Evolutionary conservation across 92 coral and sea anemone species (phyloP), one percentile per base, ranked within the genome.

Genomic region (Bergia sp.): DNA sequence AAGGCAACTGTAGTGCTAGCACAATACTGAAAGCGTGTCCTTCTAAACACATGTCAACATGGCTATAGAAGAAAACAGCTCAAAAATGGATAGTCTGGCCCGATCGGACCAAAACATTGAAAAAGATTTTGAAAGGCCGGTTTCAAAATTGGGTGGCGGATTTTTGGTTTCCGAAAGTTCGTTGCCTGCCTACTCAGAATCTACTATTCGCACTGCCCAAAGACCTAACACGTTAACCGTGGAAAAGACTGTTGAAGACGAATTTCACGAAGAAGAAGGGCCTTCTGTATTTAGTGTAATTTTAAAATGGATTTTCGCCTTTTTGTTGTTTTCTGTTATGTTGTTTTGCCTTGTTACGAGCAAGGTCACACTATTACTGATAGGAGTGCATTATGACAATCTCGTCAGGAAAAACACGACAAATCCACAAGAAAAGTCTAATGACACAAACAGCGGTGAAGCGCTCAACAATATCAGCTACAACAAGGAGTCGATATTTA

Each of bases 401-500:
- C 65, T 69, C 58, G 39, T 42, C 38, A 37, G 16, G 2, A 43
- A 37, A 2, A 15, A 18, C 57, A 13, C 73, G 23, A n/a, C 1
- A 4, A 47, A 47, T 47, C 4, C 4, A 61, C 21, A 61, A 61
- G 23, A 61, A 21, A 2, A 4, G 9, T 2, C 8, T 8, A 41
- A 39, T 1, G 23, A 10, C 21, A 76, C 50, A 1, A 50, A 21
- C 58, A 37, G 1, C 13, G 2, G 4, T 36, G 45, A 36, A 42
- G 36, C 7, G 20, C 42, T 43, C 3, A n/a, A 16, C 21, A 80
- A 2, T 2, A 55, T 2, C 11, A 39, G 42, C 77, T 8, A 73
- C 7, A 72, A 42, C 20, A 82, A 87, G 15, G 98, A 92, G 76
- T 89, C 97, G 7, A 86, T 92, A 20, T 95, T 95, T 47, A 93